Evolutionary conservation across 2,113 vertebrate species (phyloP), one percentile per base, ranked within the genome.

Genomic region (Parus major): DNA sequence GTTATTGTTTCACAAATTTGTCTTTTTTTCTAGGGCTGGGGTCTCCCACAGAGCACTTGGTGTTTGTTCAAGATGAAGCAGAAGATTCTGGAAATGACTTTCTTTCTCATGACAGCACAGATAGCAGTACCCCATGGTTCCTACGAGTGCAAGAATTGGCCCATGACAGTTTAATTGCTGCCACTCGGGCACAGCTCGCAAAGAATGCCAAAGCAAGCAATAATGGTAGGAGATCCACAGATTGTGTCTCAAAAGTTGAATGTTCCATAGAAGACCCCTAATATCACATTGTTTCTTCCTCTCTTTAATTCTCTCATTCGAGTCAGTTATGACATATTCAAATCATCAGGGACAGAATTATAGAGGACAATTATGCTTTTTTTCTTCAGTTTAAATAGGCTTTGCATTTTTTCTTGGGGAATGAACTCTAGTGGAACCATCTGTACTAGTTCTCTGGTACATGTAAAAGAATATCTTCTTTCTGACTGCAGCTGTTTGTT

Each of bases 141-240:
- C 98, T 99, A 76, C 98, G 99, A 83, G 99, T 99, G 31, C 99
- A 99, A 90, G 99, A 99, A 95, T 94, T 99, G 97, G 99, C 99
- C 47, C 99, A 99, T 39, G 99, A 99, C 98, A 99, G 99, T 97
- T 98, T 99, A 92, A 99, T 99, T 31, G 99, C 99, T 56, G 99
- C 99, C 95, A 99, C 99, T 41, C 98, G 99, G 16, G 99, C 99
- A 22, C 99, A 99, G 76, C 97, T 99, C 5, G 99, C 99, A 23
- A 99, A 99, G 95, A 99, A 98, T 88, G 99, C 99, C 91, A 99
- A 99, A 97, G 98, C 99, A 96, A 98, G 95, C 98, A 97, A 89
- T 91, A 99, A 98, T 88, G 98, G 99, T 99, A 98, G 97, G 97
- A 76, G 12, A 94, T 28, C 24, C 61, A 64, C 44, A 96, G 96